Evolutionary conservation across 92 coral and sea anemone genomes (phyloP), one percentile per base, ranked within the genome.

Genomic region (Epizoanthus ramosus): DNA sequence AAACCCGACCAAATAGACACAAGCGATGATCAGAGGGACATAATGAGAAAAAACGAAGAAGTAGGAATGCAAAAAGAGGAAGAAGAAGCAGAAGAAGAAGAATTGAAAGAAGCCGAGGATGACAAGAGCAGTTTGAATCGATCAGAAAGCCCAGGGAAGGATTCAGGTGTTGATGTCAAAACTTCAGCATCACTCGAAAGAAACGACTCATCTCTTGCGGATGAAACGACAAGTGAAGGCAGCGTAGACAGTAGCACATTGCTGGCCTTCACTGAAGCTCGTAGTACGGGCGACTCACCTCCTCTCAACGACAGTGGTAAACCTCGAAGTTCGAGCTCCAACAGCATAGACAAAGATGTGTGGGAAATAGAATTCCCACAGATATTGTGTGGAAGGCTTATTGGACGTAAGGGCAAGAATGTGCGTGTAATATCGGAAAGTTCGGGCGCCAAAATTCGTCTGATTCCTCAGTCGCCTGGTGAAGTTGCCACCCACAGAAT

Each of bases 301-400:
- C 89, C 89, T 63, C 85, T 65, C 52, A 80, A 68, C 18, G 82
- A 67, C 25, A 67, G 81, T 18, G 93, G 81, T 35, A 72, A 58
- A 6, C 54, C 85, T 6, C 91, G 86, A 61, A 80, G 64, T 41
- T 50, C 54, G 54, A 41, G 82, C 13, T 12, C 16, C 47, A 76
- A 70, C 22, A 80, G 75, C 75, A 79, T 79, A 4, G 93, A 96
- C n/a, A 91, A 80, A 83, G 94, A 92, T 84, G 91, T 94, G 28
- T 96, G 99, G 93, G 99, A 96, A 67, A 74, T 96, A 18, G 99
- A 96, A 69, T 96, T 96, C 74, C 99, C 99, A 0, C 99, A 96
- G 90, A 94, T 93, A 15, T 84, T 96, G 8, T 96, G 99, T 57
- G 99, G 99, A 65, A 86, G 99, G 39, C 86, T 96, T 8, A 96